phyloP scores from a whole-genome alignment of 2,797 vertebrate species.

The Mus minutoides region DNA sequence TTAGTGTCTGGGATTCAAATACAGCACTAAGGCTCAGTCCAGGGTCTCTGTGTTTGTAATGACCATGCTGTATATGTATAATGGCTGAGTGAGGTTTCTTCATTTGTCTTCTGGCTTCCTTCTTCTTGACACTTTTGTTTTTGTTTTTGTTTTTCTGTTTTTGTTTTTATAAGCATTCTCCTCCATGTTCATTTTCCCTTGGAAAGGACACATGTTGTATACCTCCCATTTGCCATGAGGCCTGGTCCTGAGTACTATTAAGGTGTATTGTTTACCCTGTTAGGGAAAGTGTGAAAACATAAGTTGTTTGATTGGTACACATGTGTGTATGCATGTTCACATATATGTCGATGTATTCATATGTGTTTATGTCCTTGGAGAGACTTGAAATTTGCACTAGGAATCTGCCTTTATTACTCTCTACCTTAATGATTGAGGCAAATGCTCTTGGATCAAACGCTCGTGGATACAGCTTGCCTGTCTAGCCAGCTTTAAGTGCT shows the following conservation, averaged over 20 bases:
- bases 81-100: neutral
- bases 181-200: conserved; percentile 14
- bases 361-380: neutral
- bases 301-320: neutral
- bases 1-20: conserved; percentile 1
- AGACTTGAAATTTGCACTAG: neutral
- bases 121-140: neutral
- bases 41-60: neutral
- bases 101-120: neutral
- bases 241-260: neutral
- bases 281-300: conserved; percentile 9
- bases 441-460: neutral
- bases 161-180: neutral
- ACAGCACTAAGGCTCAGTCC: neutral
- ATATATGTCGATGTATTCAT: neutral
- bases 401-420: neutral
- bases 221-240: neutral
- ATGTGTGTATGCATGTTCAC: neutral
- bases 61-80: neutral
- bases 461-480: no score
- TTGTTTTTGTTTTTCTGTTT: no score
- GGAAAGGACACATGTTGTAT: neutral
- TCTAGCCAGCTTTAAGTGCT: neutral
- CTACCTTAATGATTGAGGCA: neutral
- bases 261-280: neutral